Evolutionary conservation across 2,797 vertebrate species (phyloP), one percentile per base, ranked within the genome.

Genomic region (Epinephelus coioides): DNA sequence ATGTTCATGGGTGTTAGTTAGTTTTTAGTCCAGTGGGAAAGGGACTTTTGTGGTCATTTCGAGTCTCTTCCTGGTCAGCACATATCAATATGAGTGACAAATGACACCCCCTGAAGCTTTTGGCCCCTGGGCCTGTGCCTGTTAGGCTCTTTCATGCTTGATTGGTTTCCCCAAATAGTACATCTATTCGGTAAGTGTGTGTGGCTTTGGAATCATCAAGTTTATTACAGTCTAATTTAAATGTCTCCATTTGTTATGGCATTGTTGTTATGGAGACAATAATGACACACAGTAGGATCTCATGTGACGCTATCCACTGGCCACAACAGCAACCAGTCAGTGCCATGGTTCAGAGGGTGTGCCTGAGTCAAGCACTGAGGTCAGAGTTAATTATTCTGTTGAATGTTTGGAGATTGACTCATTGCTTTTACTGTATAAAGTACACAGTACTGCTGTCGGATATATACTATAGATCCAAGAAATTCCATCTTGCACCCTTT

Each of bases 331-430:
- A 62, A 40, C 55, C 69, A 78, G 49, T 80, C 38, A 65, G 57
- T 67, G 14, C 47, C 47, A 18, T 30, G 49, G 64, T 38, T 54
- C 64, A 77, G 46, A 25, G 49, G 51, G 17, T 67, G 73, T 64
- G 56, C 30, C 60, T 65, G 43, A 81, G 63, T 64, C 61, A 73
- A 70, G 30, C 53, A 21, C 13, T 69, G 60, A 63, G 62, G 81
- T 73, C 66, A 79, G 18, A 78, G 47, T 66, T 79, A 74, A 76
- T 82, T 56, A 69, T 69, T 47, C 43, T 40, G 40, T 34, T 69
- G 30, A 66, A 55, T 30, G 27, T 80, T 69, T 64, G 50, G 44
- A 68, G 43, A 67, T 57, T 19, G 19, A 61, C 30, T 56, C 17
- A 8, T 18, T 34, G 34, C 13, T 46, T 69, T 73, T 17, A 43